phyloP scores from a whole-genome alignment of 2,888 invertebrate genomes.

The Ernsta delagoae region DNA sequence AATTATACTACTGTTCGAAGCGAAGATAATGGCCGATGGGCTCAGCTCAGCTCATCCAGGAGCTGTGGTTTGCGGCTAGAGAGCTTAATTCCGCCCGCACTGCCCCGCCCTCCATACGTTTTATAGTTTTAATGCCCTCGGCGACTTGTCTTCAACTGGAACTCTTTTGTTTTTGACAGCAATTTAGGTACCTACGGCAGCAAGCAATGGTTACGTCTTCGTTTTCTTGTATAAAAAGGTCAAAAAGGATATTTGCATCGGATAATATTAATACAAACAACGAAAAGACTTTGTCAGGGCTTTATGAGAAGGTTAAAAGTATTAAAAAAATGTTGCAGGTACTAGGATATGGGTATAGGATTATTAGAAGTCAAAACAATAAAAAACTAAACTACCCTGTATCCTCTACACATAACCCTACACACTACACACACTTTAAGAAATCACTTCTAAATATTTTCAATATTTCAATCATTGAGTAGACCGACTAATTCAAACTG shows the following conservation, averaged over 20 bases:
- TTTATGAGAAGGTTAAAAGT: too few species aligned
- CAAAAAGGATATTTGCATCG: background rate
- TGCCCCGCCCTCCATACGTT: conserved; percentile 61
- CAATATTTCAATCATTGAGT: too few species aligned
- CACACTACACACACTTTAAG: too few species aligned
- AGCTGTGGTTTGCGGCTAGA: conserved; percentile 80
- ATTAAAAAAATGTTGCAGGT: too few species aligned
- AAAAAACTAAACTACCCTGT: too few species aligned
- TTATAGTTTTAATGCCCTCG: conserved; percentile 75
- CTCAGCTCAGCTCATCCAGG: conserved; percentile 70
- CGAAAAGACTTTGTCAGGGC: too few species aligned
- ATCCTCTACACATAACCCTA: too few species aligned
- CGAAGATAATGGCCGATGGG: conserved; percentile 46
- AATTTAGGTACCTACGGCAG: background rate
- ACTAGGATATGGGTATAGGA: too few species aligned
- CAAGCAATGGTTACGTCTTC: background rate
- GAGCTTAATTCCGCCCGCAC: conserved; percentile 68
- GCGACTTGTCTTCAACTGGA: conserved; percentile 24
- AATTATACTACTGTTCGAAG: conserved; percentile 25
- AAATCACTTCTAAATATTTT: too few species aligned
- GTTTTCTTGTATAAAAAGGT: background rate
- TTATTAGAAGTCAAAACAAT: too few species aligned
- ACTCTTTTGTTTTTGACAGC: background rate
- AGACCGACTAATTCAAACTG: too few species aligned
- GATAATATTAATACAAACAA: too few species aligned